Evolutionary conservation across 2,797 vertebrate genomes (phyloP), one percentile per base, ranked within the genome.

Genomic region (Lerista edwardsae): DNA sequence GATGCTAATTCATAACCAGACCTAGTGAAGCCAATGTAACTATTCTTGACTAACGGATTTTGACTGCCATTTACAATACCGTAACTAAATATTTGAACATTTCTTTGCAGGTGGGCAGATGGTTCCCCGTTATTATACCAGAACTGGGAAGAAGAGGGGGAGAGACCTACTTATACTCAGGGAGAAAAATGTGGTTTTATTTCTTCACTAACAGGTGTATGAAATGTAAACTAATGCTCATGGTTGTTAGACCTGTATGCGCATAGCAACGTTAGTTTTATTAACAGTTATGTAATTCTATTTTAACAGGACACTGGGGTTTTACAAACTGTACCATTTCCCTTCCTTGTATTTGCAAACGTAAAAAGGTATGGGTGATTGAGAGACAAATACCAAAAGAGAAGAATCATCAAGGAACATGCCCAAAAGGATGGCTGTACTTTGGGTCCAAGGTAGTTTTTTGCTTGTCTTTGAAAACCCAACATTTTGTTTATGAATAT

Each of bases 341-440:
- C 85, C 97, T 97, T 87, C 94, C 97, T 39, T 97, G 96, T 59
- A 95, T 99, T 87, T 99, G 98, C 94, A 98, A 98, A 92, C 96
- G 97, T 86, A 94, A 93, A 91, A 95, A 95, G 0, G 92, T 97
- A 81, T 96, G 96, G 72, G 93, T 97, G 92, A 90, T 98, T 90
- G 98, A 98, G 90, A 95, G 97, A 91, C 96, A 97, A 92, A 94
- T 95, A 41, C 93, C 95, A 34, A 95, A 93, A 59, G 96, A 97
- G 79, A 95, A 95, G 0, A 96, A 96, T 74, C 96, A 96, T 85
- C 95, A 97, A 9, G 98, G 97, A 88, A 88, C 87, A 0, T 99
- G 98, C 91, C 98, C 98, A 1, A 97, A 97, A 91, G 97, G 97
- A 87, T 99, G 98, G 98, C 93, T 99, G 1, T 98, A 97, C 93